Base-by-base conservation (phyloP, 2,113 vertebrate genomes). In the Camarhynchus parvulus region DNA sequence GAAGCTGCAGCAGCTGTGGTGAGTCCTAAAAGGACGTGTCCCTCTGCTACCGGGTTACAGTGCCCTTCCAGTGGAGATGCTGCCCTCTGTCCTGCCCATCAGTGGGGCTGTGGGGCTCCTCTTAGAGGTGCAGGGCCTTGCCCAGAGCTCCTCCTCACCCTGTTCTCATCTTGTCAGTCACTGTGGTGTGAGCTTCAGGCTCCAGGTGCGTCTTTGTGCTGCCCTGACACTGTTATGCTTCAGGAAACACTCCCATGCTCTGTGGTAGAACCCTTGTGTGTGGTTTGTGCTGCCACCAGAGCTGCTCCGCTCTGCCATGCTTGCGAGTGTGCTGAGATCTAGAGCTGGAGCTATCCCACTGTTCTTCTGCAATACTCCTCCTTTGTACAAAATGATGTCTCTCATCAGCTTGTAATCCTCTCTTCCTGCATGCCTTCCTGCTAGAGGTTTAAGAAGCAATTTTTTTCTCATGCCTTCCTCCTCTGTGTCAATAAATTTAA, bases 241-340 rank as follows among this genome's bases (percentile, higher is more conserved):
- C 13, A 16, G 82, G 59, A 56, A 56, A 66, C 42, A 6, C 23
- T n/a, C n/a, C 15, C 0, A 3, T n/a, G 50, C 30, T 2, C 5
- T 5, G n/a, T 30, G n/a, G 42, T 30, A 35, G 23, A n/a, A n/a
- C n/a, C 4, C 2, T n/a, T 15, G 22, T 12, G 4, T 4, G 41
- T 24, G 42, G 42, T 35, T 49, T 21, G 35, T 49, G 50, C 30
- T 49, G 42, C 42, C 30, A 4, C 4, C 2, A 1, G 33, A 39
- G 56, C 28, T 28, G 37, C 50, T 72, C 9, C 0, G 0, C 18
- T 59, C 15, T 4, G 42, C 5, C 4, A 18, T 0, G 0, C 33
- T 25, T 25, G 39, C 0, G 1, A 22, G 10, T 16, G 59, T 35
- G 49, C 28, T 9, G 10, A 25, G n/a, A 28, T 47, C n/a, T 37